Evolutionary conservation across 2,797 vertebrate genomes (phyloP), one percentile per base, ranked within the genome.

Genomic region (Lithobates pipiens): DNA sequence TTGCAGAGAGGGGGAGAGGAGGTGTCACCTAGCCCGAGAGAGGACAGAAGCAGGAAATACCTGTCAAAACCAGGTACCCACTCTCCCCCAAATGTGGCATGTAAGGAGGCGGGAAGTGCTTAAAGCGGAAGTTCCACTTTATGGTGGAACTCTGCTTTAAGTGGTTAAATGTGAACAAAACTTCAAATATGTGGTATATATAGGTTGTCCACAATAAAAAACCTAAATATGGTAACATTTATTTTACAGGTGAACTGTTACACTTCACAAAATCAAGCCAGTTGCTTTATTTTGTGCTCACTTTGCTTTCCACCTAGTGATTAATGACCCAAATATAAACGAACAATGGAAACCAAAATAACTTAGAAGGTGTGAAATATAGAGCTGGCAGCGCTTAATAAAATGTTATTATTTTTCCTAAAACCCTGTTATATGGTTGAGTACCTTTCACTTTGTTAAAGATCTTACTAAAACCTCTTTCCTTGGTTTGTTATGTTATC

Each of bases 241-340:
- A 21, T n/a, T 72, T 72, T 23, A n/a, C 71, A 11, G 23, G 36
- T 44, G 44, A n/a, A n/a, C 10, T 13, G 10, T 39, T 25, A n/a
- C 10, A n/a, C 10, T 72, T 2, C 13, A 72, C 10, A 72, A 34
- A 71, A 36, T 36, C 29, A n/a, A 3, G 36, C 9, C 34, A 72
- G 16, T 72, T 21, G 34, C 34, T 39, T 73, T 44, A 42, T 44
- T 42, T 25, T 42, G 36, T 73, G 5, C 10, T 73, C n/a, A 18
- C 69, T 73, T 44, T 44, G 18, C 71, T 73, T 42, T 25, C n/a
- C 39, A 73, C 23, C 10, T 23, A 42, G 32, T 44, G 39, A 73
- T 73, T 73, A 73, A 73, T 73, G 71, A 73, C 39, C 39, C 36
- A 73, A 73, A 73, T 44, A n/a, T 73, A 44, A 44, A 44, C 1